Evolutionary conservation across 2,113 vertebrate genomes (phyloP), one percentile per base, ranked within the genome.

Genomic region (Tupaia tana): DNA sequence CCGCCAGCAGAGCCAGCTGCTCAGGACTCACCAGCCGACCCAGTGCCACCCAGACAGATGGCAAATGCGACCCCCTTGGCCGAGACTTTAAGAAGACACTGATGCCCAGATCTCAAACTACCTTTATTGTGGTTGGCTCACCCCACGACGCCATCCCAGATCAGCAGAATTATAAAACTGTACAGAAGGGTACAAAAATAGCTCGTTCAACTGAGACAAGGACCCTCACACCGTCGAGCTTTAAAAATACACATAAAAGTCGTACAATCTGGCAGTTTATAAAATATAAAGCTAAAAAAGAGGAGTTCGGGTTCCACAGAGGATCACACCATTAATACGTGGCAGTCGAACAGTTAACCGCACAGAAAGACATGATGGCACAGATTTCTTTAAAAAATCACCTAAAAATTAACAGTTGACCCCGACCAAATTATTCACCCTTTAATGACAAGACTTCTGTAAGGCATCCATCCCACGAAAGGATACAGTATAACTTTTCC

Each of bases 181-280:
- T 98, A 98, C 97, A 80, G 95, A 88, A 98, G 94, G 94, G 96
- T 98, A 98, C 92, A 98, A 99, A 99, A 98, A 98, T 98, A 98
- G 58, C 97, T 97, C 91, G 88, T 96, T 98, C 63, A 71, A 80
- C 98, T 97, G 97, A 80, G 96, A 77, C 97, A 85, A 97, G 96
- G 95, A 98, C 96, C 93, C 86, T 96, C 93, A 29, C 31, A 90
- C 93, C 95, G 95, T 97, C 84, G 67, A 97, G 96, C 97, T 98
- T 98, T 97, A 98, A 97, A 98, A 98, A 98, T 96, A 96, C 89
- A 97, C 67, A 18, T 59, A 89, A 92, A 97, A 98, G 86, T 83
- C 97, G 96, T 97, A 97, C 97, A 94, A 85, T 97, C 93, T 97
- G 97, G 96, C 94, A 98, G n/a, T 98, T 95, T 92, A 94, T 91